Evolutionary conservation across 2,113 vertebrate species (phyloP), one percentile per base, ranked within the genome.

Genomic region (Prunella himalayana): DNA sequence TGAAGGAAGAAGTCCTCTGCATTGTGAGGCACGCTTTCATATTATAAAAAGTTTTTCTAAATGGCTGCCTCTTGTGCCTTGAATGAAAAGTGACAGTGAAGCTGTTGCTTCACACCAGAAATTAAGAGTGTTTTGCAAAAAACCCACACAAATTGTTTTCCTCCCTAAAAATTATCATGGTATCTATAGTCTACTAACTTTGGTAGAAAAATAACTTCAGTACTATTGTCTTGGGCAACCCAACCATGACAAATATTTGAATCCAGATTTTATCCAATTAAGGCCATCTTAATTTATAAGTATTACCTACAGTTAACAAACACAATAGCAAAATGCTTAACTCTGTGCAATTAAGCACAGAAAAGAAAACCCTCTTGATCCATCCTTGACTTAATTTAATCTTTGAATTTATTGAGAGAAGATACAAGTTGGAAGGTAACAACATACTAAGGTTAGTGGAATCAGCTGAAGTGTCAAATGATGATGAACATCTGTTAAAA

Each of bases 31-130:
- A 69, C n/a, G 23, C 11, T 69, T 60, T 63, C 54, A 19, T n/a
- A 57, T 56, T 30, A 11, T 9, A 85, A 83, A 19, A 1, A n/a
- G 59, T 64, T 85, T 61, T 79, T 57, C 53, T 49, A 61, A 88
- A 88, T 25, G 49, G 41, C 11, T 71, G 39, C 35, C 45, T 72
- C 49, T 49, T 64, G 27, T 54, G 30, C 37, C 39, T 54, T 60
- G 22, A 71, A 57, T 41, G 10, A 75, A 84, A 81, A 82, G 33
- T 0, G 0, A 49, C 19, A 71, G 28, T 1, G 0, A 87, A 77
- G 13, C 19, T 86, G 13, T 25, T 90, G 50, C 61, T 94, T 59
- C 45, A 65, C 20, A 69, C 8, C 19, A 90, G 64, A 85, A 85
- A 57, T 60, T 4, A 68, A 13, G n/a, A 72, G 8, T 28, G 33